These are phyloP conservation scores for Serripes groenlandicus DNA, from an alignment of 2,888 invertebrate species.

Conservation along the genomic window DNA sequence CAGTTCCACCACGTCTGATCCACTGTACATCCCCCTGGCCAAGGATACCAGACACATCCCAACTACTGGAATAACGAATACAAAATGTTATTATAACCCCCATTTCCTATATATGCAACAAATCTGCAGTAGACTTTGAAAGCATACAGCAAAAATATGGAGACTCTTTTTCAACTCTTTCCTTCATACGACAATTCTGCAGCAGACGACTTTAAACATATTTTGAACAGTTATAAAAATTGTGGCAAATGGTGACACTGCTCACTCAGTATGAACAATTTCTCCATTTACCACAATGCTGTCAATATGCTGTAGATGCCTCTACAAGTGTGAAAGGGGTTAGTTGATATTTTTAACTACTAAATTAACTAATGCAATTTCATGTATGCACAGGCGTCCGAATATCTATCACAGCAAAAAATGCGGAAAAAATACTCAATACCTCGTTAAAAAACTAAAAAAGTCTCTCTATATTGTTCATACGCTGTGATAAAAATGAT, in stretches of 20 bases:
- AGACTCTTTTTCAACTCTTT: neutral
- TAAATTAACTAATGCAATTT: neutral
- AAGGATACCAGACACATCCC: conserved; percentile 27
- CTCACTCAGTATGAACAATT: neutral
- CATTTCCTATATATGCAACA: neutral
- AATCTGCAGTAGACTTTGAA: neutral
- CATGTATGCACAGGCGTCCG: too few species aligned
- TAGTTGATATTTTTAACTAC: neutral
- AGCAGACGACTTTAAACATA: neutral
- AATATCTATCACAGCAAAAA: neutral
- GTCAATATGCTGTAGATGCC: neutral
- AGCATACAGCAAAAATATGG: neutral
- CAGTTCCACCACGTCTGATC: conserved; percentile 91
- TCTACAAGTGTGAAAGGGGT: neutral
- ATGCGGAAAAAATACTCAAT: neutral
- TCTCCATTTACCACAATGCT: neutral
- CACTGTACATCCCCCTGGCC: conserved; percentile 74
- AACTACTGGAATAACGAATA: conserved; percentile 14
- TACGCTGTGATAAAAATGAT: too few species aligned
- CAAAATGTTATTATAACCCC: neutral
- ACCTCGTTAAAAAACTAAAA: neutral
- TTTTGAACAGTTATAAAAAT: neutral
- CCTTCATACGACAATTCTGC: neutral
- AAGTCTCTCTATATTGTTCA: too few species aligned
- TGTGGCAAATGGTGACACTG: conserved; percentile 7